phyloP scores from a whole-genome alignment of 2,888 invertebrate species.

The Elgonia sp. region DNA sequence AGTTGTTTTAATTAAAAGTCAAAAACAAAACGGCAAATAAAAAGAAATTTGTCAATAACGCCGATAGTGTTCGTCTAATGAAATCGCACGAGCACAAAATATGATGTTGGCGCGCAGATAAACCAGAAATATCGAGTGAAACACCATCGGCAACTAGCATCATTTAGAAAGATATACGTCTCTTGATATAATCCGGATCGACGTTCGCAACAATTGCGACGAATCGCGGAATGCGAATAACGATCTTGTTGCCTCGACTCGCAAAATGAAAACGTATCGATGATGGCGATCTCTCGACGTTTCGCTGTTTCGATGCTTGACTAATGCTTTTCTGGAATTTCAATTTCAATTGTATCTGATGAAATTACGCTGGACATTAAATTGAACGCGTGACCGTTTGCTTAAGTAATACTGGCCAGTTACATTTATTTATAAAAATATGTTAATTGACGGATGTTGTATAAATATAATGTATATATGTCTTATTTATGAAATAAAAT shows the following conservation, averaged over 20 bases:
- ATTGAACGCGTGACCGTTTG: slow-evolving; percentile 58
- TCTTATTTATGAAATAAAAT: background rate
- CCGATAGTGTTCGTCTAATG: slow-evolving; percentile 31
- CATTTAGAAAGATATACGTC: slow-evolving; percentile 75
- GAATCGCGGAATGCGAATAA: slow-evolving; percentile 75
- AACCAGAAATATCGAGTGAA: slow-evolving; percentile 66
- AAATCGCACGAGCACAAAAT: slow-evolving; percentile 55
- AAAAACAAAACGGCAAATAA: slow-evolving; percentile 5
- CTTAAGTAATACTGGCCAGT: slow-evolving; percentile 50
- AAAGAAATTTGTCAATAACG: slow-evolving; percentile 49
- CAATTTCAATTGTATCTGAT: slow-evolving; percentile 75
- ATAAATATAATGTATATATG: background rate
- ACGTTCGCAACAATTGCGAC: slow-evolving; percentile 73
- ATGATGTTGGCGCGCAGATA: slow-evolving; percentile 64
- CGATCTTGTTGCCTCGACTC: slow-evolving; percentile 73
- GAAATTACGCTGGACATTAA: slow-evolving; percentile 70
- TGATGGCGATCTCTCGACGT: slow-evolving; percentile 73
- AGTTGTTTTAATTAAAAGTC: slow-evolving; percentile 28
- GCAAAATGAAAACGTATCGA: slow-evolving; percentile 74
- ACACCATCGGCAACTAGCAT: slow-evolving; percentile 70
- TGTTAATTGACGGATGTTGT: slow-evolving; percentile 56
- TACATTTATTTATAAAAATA: slow-evolving; percentile 61
- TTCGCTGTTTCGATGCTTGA: slow-evolving; percentile 73
- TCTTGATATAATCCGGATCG: slow-evolving; percentile 73
- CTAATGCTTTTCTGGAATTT: slow-evolving; percentile 77